These are phyloP conservation scores for Tinamus guttatus DNA, from an alignment of 2,113 vertebrate species.

Conservation along the genomic window DNA sequence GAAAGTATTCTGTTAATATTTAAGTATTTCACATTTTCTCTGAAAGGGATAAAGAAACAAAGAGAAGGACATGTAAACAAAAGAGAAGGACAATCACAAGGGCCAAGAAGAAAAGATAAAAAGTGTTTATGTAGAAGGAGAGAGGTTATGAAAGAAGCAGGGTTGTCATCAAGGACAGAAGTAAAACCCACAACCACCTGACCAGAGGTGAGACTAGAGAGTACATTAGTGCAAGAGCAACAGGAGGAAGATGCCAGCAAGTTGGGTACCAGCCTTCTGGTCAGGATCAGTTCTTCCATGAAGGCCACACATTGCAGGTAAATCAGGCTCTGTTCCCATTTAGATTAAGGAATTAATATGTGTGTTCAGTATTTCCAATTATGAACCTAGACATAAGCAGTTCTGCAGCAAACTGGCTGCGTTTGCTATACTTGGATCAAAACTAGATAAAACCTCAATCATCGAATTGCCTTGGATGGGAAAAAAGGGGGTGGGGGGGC, in stretches of 20 bases:
- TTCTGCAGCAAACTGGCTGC: not conserved
- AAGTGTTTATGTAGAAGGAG: not conserved
- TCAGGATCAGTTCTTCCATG: not conserved
- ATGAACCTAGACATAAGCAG: not conserved
- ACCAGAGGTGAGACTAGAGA: not conserved
- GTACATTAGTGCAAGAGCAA: not conserved
- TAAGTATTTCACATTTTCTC: not conserved
- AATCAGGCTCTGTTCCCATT: not conserved
- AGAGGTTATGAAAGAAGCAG: not conserved
- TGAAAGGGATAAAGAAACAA: not conserved
- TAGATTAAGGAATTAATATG: not conserved
- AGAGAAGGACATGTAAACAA: not conserved
- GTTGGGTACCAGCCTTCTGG: not conserved
- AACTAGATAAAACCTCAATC: fast-evolving
- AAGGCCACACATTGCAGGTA: not conserved
- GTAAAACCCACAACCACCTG: not conserved
- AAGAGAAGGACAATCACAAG: not conserved
- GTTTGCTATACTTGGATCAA: not conserved
- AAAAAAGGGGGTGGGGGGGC: not conserved
- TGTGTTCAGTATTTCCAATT: not conserved
- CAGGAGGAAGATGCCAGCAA: not conserved
- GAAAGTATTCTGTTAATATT: not conserved
- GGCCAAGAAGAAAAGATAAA: not conserved
- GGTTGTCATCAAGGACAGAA: not conserved
- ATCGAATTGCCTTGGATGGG: not conserved